A percentile compares a stretch with the other conserved stretches of the same genome.
Conservation (phyloP, 2,888 invertebrate genomes). For the Ariolimax columbianus region DNA sequence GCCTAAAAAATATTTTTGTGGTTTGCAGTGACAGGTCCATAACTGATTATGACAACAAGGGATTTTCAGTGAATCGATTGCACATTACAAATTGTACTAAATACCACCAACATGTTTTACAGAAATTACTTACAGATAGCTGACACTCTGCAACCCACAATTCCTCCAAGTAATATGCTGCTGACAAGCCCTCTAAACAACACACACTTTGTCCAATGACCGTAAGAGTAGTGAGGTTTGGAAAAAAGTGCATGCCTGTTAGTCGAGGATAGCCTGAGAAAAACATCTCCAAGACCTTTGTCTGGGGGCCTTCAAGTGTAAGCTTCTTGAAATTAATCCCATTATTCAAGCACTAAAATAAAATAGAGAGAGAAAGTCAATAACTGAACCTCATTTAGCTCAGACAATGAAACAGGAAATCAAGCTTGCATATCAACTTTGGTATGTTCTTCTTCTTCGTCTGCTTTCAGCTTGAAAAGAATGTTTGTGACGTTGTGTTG, state of each 20-base stretch:
- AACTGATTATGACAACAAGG: too few relatives aligned
- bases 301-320: conserved; percentile 64
- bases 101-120: too few relatives aligned
- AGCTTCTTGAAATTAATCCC: conserved; percentile 71
- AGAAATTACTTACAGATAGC: conserved; percentile 65
- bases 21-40: too few relatives aligned
- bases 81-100: too few relatives aligned
- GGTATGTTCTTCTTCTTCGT: too few relatives aligned
- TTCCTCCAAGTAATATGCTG: conserved; percentile 63
- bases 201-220: conserved; percentile 70
- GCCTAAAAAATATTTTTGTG: too few relatives aligned
- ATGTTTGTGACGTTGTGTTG: too few relatives aligned
- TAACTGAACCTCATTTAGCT: background rate
- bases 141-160: conserved; percentile 73
- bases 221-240: conserved; percentile 72
- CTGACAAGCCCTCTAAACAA: conserved; percentile 63
- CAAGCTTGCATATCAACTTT: too few relatives aligned
- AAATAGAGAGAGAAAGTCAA: background rate
- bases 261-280: conserved; percentile 77
- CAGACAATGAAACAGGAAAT: too few relatives aligned
- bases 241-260: conserved; percentile 74
- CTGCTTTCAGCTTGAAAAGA: too few relatives aligned
- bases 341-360: conserved; percentile 72
- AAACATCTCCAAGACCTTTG: conserved; percentile 76
- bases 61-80: too few relatives aligned